Base-by-base conservation (phyloP, 2,797 vertebrate genomes). In the Anguilla marmorata region DNA sequence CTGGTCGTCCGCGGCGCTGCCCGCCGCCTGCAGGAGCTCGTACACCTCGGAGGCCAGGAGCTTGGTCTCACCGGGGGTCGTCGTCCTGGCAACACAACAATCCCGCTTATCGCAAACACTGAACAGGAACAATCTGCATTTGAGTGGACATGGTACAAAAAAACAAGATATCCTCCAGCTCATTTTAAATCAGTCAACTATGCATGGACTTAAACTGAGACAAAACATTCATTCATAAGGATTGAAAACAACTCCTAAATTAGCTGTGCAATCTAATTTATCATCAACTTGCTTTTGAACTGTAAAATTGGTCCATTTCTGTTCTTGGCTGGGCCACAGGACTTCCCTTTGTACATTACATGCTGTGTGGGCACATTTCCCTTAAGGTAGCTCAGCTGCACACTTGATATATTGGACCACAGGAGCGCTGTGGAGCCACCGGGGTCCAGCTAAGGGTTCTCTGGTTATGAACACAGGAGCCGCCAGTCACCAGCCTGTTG, bases 41-140 rank as follows among this genome's bases (percentile, higher is more conserved):
- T 97, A 97, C 90, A 98, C 95, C 94, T 98, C 98, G 30, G 97
- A 97, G 8, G 98, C 97, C 93, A 98, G 90, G 60, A 97, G 93
- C 93, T 97, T 97, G 0, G 97, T 98, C 92, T 98, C 98, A 33
- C 98, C 97, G 0, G 97, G 98, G 0, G 97, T 98, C 89, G 97
- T 97, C n/a, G 96, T 95, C 89, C 98, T 98, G 92, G 30, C 58
- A 82, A 82, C 79, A 50, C 19, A 50, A 50, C 79, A 48, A 6
- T 19, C 6, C 24, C 9, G 21, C 21, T 48, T 45, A n/a, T 82
- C 79, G 50, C 21, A 82, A 33, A 24, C 3, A 50, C 41, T 24
- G 76, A 45, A 41, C 76, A 41, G 33, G 33, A 45, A 82, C 63
- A 69, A 27, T 69, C 24, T 69, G 63, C 63, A n/a, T 69, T n/a